Percentiles rank a stretch among this genome's conserved stretches.
Evolutionary conservation across 1,140 invertebrate species (phyloP).

Genomic region (Vollenhovia emeryi): DNA sequence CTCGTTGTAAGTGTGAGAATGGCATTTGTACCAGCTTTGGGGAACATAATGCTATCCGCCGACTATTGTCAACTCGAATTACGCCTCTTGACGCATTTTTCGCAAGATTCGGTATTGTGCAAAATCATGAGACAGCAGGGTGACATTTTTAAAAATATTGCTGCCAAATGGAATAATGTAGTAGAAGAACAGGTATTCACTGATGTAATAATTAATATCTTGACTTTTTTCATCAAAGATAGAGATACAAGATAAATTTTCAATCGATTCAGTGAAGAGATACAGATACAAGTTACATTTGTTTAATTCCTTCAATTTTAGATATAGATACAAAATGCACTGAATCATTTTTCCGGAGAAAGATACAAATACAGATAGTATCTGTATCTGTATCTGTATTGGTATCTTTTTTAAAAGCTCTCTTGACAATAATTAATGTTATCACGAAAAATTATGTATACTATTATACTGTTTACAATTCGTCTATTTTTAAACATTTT

Average conservation of each 20-base stretch:
- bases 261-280: too few relatives aligned
- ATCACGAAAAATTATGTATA: neutral
- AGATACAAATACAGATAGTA: too few relatives aligned
- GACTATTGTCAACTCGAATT: conserved; percentile 99
- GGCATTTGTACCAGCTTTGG: conserved; percentile 88
- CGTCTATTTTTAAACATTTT: neutral
- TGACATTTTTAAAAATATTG: conserved; percentile 96
- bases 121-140: conserved; percentile 89
- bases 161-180: conserved; percentile 92
- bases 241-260: too few relatives aligned
- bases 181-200: conserved; percentile 87
- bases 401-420: too few relatives aligned
- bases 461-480: neutral
- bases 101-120: conserved; percentile 91
- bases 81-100: conserved; percentile 96
- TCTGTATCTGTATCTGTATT: too few relatives aligned
- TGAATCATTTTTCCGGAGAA: too few relatives aligned
- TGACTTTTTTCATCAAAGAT: too few relatives aligned
- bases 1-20: conserved; percentile 88
- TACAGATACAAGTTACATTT: too few relatives aligned
- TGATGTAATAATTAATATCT: neutral
- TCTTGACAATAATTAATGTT: too few relatives aligned
- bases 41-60: conserved; percentile 92
- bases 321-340: too few relatives aligned
- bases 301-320: too few relatives aligned